Evolutionary conservation across 2,797 vertebrate genomes (phyloP).

Genomic region (Pseudochromis fuscus): DNA sequence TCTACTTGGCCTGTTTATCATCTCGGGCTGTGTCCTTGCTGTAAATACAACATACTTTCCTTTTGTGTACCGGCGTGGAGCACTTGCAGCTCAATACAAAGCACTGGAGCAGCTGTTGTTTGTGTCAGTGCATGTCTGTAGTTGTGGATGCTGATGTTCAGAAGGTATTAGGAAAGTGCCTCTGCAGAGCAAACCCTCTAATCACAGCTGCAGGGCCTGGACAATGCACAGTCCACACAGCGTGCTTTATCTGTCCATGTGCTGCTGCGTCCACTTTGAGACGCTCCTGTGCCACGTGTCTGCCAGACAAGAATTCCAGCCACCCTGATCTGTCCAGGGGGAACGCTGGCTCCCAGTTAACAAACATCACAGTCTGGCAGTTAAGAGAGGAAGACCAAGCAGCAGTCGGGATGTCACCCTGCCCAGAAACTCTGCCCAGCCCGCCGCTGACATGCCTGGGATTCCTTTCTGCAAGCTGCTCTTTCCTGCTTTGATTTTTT

Average conservation of each 20-base stretch:
- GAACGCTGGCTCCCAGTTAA: conserved; percentile 62
- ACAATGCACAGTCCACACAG: conserved; percentile 48
- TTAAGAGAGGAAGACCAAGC: conserved; percentile 42
- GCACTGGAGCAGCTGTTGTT: background rate
- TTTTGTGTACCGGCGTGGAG: no score
- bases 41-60: no score
- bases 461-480: conserved; percentile 71
- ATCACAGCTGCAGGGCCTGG: conserved; percentile 15
- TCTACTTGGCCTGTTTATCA: no score
- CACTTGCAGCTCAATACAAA: no score
- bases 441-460: conserved; percentile 72
- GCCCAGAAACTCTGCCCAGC: conserved; percentile 63
- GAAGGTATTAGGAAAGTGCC: conserved; percentile 11
- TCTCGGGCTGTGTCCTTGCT: no score
- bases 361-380: conserved; percentile 68
- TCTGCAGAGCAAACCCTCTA: conserved; percentile 9
- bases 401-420: conserved; percentile 65
- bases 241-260: conserved; percentile 36
- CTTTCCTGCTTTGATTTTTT: conserved; percentile 63
- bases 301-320: conserved; percentile 56
- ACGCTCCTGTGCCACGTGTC: conserved; percentile 61
- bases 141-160: conserved; percentile 1
- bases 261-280: conserved; percentile 49
- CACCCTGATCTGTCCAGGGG: conserved; percentile 51
- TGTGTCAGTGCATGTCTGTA: background rate